phyloP scores from a whole-genome alignment of 2,888 invertebrate species.

The Trachelus troglodyta region DNA sequence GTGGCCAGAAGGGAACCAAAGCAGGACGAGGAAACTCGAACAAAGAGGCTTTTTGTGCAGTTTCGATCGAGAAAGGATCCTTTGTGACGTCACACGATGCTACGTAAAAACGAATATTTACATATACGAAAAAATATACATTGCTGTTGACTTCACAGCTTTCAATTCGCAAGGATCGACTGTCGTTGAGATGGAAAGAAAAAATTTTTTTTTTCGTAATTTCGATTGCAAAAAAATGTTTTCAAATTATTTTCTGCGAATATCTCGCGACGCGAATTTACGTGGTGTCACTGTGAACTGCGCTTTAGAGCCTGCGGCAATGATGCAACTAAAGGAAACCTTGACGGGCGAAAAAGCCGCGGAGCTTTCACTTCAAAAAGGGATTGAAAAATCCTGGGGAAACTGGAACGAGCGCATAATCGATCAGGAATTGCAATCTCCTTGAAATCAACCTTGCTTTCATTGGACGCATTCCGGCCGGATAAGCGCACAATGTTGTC shows the following conservation, averaged over 20 bases:
- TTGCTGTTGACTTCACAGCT: neutral
- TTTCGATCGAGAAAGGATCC: neutral
- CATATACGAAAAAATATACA: neutral
- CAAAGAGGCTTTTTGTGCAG: neutral
- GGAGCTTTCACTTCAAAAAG: conserved; percentile 23
- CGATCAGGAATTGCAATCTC: conserved; percentile 56
- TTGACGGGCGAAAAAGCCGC: neutral
- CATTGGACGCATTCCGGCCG: conserved; percentile 56
- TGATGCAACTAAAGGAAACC: neutral
- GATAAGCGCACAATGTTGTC: conserved; percentile 36
- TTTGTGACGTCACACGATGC: neutral
- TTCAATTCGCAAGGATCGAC: neutral
- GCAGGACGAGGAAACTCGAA: neutral
- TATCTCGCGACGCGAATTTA: neutral
- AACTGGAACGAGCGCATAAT: conserved; percentile 48
- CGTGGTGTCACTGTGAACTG: neutral
- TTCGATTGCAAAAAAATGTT: neutral
- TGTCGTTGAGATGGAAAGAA: neutral
- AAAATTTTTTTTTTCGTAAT: neutral
- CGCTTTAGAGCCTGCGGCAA: neutral
- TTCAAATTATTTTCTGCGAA: neutral
- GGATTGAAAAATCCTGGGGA: conserved; percentile 29
- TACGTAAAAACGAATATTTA: neutral
- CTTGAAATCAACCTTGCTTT: conserved; percentile 62
- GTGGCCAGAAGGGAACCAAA: neutral